phyloP scores from a whole-genome alignment of 2,113 vertebrate genomes.

The Pollachius pollachius region DNA sequence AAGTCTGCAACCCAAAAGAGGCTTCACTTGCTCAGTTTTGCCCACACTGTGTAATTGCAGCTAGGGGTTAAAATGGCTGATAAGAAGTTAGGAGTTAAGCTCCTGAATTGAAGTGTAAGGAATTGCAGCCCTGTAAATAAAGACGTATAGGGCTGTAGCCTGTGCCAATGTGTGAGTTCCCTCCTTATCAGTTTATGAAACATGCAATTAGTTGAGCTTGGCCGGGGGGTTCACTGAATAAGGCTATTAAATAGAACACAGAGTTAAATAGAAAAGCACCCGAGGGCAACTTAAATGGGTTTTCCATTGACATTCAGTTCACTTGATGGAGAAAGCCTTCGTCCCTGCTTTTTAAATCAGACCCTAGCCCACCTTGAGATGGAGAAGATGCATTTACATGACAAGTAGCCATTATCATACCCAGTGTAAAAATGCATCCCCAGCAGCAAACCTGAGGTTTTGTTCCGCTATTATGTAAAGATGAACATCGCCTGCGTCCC shows the following conservation, averaged over 20 bases:
- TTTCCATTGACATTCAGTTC: constrained; percentile 58
- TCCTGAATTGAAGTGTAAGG: constrained; percentile 49
- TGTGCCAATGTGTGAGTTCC: constrained; percentile 49
- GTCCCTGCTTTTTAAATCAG: constrained; percentile 36
- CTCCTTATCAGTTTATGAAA: constrained; percentile 65
- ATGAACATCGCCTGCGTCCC: no score
- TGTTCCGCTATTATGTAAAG: no score
- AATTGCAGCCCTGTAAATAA: constrained; percentile 47
- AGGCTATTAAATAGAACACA: constrained; percentile 55
- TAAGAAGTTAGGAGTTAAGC: constrained; percentile 36
- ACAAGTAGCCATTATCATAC: constrained; percentile 32
- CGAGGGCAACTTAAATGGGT: constrained; percentile 57
- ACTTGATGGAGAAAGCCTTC: constrained; percentile 43
- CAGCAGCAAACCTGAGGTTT: neutral
- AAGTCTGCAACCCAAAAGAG: no score
- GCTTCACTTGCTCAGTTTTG: no score
- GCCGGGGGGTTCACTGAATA: constrained; percentile 56
- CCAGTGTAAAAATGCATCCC: neutral
- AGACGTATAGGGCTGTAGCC: constrained; percentile 37
- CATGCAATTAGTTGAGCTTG: constrained; percentile 62
- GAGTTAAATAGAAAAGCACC: constrained; percentile 59
- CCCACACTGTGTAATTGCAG: constrained; percentile 36
- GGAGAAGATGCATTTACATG: constrained; percentile 16
- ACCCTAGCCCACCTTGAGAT: constrained; percentile 30
- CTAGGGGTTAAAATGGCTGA: neutral